Evolutionary conservation across 1,140 invertebrate species (phyloP), one percentile per base, ranked within the genome.

Genomic region (Halotydeus destructor): DNA sequence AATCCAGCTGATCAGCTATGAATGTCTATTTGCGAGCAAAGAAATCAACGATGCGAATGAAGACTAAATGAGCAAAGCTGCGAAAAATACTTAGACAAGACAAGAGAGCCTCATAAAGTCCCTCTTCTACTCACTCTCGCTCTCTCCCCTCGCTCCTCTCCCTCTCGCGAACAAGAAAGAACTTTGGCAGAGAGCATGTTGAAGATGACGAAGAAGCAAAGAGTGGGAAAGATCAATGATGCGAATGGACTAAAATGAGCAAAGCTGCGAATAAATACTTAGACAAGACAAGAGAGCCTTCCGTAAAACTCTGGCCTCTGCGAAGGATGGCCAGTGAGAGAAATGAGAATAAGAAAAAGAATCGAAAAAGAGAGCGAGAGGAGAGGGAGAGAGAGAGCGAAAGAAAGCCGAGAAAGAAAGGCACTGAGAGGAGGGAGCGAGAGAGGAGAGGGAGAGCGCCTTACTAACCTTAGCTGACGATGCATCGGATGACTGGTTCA

Each of bases 201-300:
- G 5, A 12, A 2, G 14, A 21, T 19, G 19, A 21, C 22, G 5
- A 12, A 2, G 35, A 19, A 19, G 9, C 11, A 2, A 37, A 22
- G 14, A 21, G 21, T 37, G 16, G 19, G 19, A 14, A 31, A 41
- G 23, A 32, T 41, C 19, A 24, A 41, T 11, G 39, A 41, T n/a
- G 18, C 18, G 27, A 41, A 41, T 22, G 28, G 18, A n/a, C n/a
- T 41, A 33, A 30, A n/a, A n/a, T n/a, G 39, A 41, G 39, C 39
- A 2, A 41, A 41, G 24, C 22, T 41, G 16, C 28, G 39, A 5
- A 12, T 41, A 5, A 22, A 16, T 11, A 27, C 39, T 2, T 32
- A 32, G 9, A 25, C 14, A 30, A 30, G 27, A 30, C 14, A 30
- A 30, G 14, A 30, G 30, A 31, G 30, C 30, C 12, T 31, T 16